phyloP scores from a whole-genome alignment of 2,888 invertebrate genomes.

The Eupithecia insigniata region DNA sequence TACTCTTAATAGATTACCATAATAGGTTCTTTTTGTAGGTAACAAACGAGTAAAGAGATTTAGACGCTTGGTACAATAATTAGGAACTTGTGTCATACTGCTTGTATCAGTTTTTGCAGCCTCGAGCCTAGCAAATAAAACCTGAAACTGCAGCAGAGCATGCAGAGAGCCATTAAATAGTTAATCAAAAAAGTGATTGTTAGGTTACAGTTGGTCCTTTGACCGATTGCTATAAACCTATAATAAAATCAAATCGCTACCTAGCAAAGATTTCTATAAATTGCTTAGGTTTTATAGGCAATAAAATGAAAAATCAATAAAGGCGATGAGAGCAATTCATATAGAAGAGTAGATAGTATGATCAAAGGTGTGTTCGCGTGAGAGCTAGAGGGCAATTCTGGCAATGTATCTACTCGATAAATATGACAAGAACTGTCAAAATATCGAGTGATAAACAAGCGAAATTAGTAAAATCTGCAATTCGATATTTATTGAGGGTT shows the following conservation, averaged over 20 bases:
- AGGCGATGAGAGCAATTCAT: neutral
- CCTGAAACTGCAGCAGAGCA: conserved; percentile 21
- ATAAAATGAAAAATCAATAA: neutral
- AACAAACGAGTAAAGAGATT: neutral
- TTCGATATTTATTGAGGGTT: too few species aligned
- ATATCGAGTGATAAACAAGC: too few species aligned
- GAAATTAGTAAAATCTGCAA: too few species aligned
- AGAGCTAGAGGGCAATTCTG: too few species aligned
- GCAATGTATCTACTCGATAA: too few species aligned
- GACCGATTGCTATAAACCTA: neutral
- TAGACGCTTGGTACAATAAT: conserved; percentile 13
- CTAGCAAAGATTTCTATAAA: neutral
- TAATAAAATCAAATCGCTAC: neutral
- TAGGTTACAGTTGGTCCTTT: neutral
- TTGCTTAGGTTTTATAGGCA: neutral
- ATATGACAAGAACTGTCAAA: too few species aligned
- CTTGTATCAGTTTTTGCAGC: conserved; percentile 38
- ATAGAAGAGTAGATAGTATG: neutral
- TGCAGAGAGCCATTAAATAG: conserved; percentile 23
- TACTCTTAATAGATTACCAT: neutral
- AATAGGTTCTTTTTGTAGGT: too few species aligned
- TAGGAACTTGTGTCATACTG: too few species aligned
- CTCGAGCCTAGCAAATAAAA: conserved; percentile 23
- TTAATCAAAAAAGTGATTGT: conserved; percentile 24
- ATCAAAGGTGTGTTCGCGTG: neutral